Evolutionary conservation across 1,140 invertebrate genomes (phyloP), one percentile per base, ranked within the genome.

Genomic region (Adoxophyes honmai): DNA sequence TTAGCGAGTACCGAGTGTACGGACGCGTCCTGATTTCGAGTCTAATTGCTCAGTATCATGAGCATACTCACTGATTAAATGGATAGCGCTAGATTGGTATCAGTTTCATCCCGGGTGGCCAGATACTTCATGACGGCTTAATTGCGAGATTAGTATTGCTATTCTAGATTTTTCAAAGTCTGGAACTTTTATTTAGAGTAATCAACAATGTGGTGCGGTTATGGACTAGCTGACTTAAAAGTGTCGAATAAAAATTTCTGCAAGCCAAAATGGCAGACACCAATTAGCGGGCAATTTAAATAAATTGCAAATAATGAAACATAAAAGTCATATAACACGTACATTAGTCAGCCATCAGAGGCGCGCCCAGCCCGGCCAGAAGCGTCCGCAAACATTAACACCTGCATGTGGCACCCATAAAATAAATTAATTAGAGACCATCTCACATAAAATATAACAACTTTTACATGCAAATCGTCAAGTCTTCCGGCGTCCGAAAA

Each of bases 1-100:
- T 75, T 68, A 70, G 37, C 36, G 51, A 53, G 52, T 39, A 51
- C 39, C 44, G 55, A 28, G 21, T 6, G 21, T 9, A 62, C 21
- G 21, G 63, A 73, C 76, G 68, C 74, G 73, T 64, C 68, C 69
- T 68, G 75, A 62, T 75, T 80, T 64, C 61, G 18, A 62, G 16
- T 52, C 11, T 59, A 62, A 68, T 48, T 48, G 14, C 42, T 48
- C 10, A 11, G 21, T 28, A 28, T 28, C 21, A 28, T 28, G 21
- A 28, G 21, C 6, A 28, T 6, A 6, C 21, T 28, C 21, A 28
- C 21, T 28, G 21, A 28, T 28, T 28, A 28, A 28, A 2, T 28
- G n/a, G 18, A 36, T 28, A 15, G 42, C 21, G 42, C 42, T 48
- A 48, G 42, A 48, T 48, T 48, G 16, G 16, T 48, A 48, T 48